A percentile compares a stretch with the other conserved stretches of the same genome.
phyloP scores from a whole-genome alignment of 2,888 invertebrate genomes.

The Camptogramma bilineatum region DNA sequence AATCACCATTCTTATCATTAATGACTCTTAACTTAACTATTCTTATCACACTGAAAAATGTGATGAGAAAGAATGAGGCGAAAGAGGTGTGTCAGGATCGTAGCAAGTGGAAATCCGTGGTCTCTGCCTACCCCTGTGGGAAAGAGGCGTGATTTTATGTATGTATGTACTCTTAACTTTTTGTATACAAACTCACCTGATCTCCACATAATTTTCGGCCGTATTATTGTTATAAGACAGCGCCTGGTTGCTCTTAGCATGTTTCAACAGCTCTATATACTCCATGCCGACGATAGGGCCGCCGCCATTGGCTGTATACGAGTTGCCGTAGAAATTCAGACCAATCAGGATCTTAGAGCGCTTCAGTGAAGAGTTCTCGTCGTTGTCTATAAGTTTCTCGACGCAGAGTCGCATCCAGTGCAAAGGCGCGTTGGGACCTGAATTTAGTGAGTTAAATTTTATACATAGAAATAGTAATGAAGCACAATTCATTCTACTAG shows the following conservation, averaged over 20 bases:
- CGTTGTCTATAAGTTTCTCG: slow-evolving; percentile 88
- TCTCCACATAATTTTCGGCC: slow-evolving; percentile 94
- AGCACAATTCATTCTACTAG: no score
- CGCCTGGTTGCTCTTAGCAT: slow-evolving; percentile 89
- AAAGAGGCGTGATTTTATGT: no score
- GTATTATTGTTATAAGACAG: slow-evolving; percentile 91
- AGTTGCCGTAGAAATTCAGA: slow-evolving; percentile 97
- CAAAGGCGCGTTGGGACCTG: slow-evolving; percentile 95
- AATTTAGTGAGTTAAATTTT: slow-evolving; percentile 34
- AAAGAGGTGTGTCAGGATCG: no score
- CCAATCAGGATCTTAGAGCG: slow-evolving; percentile 94
- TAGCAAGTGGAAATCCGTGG: no score
- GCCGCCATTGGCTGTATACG: slow-evolving; percentile 92
- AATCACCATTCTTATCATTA: no score
- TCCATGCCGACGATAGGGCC: slow-evolving; percentile 92
- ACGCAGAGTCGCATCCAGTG: slow-evolving; percentile 93
- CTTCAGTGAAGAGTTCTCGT: slow-evolving; percentile 81
- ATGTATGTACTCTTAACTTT: no score
- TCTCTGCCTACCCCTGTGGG: no score
- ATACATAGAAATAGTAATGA: no score
- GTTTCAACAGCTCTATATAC: slow-evolving; percentile 90
- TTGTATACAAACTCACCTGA: slow-evolving; percentile 87
- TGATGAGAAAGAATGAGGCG: no score
- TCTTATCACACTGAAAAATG: no score
- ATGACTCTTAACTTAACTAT: no score